phyloP scores from a whole-genome alignment of 1,140 invertebrate genomes.

The Colletes latitarsis region DNA sequence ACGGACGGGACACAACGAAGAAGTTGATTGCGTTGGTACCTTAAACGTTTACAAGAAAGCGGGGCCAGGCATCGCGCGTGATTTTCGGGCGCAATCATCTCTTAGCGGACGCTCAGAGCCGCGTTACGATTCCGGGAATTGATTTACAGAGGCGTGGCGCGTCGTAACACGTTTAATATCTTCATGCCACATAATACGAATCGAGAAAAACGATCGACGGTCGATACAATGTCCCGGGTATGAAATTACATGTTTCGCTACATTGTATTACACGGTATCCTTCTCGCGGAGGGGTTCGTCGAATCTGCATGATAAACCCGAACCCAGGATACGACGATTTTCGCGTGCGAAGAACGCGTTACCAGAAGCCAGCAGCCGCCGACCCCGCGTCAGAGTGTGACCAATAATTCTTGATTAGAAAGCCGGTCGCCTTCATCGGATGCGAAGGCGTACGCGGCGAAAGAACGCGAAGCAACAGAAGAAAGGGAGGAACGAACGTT shows the following conservation, averaged over 20 bases:
- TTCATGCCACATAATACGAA: conserved; percentile 8
- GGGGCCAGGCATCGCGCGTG: neutral
- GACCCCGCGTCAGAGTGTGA: conserved; percentile 58
- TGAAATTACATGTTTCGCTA: conserved; percentile 28
- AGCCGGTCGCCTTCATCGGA: conserved; percentile 59
- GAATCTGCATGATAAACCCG: conserved; percentile 20
- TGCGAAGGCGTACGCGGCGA: conserved; percentile 56
- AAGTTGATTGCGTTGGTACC: conserved; percentile 19
- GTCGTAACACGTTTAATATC: conserved; percentile 39
- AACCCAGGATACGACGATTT: neutral
- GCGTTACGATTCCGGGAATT: conserved; percentile 29
- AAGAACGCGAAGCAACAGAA: conserved; percentile 36
- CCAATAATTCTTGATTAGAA: conserved; percentile 74
- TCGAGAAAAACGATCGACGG: neutral
- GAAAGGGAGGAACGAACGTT: conserved; percentile 28
- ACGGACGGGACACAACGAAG: neutral
- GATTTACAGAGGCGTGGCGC: conserved; percentile 29
- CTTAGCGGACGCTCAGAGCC: neutral
- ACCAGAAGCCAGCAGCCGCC: neutral
- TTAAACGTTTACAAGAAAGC: conserved; percentile 27
- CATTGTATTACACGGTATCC: conserved; percentile 7
- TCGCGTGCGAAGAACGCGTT: neutral
- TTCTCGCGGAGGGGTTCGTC: neutral
- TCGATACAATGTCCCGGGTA: conserved; percentile 17
- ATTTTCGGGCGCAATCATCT: conserved; percentile 31